phyloP scores from a whole-genome alignment of 2,797 vertebrate species.

The Distichodus sexfasciatus region DNA sequence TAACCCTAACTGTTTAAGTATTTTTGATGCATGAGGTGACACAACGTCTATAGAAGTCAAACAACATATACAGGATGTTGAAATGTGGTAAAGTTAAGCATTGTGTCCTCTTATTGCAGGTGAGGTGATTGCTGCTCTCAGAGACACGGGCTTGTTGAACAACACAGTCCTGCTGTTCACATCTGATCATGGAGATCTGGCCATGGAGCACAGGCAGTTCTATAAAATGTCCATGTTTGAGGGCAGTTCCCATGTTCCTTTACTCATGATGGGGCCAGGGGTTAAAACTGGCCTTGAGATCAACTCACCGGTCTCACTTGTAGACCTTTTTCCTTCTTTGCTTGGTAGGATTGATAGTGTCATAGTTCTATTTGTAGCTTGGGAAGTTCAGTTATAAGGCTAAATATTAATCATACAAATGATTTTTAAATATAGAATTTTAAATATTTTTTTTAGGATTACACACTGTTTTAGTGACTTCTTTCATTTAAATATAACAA shows the following conservation, averaged over 20 bases:
- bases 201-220: constrained; percentile 97
- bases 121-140: constrained; percentile 82
- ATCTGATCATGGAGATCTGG: constrained; percentile 92
- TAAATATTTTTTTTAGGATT: too few relatives aligned
- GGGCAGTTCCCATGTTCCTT: constrained; percentile 90
- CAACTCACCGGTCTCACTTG: constrained; percentile 83
- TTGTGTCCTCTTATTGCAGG: constrained; percentile 64
- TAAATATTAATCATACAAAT: too few relatives aligned
- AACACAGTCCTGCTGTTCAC: constrained; percentile 87
- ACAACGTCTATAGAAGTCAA: too few relatives aligned
- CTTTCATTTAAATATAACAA: too few relatives aligned
- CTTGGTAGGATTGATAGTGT: constrained; percentile 75
- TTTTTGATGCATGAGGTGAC: too few relatives aligned
- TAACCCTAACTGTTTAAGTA: too few relatives aligned
- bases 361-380: background rate
- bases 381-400: background rate
- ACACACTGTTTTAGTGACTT: too few relatives aligned
- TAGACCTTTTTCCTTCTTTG: constrained; percentile 93
- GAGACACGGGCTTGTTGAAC: constrained; percentile 73
- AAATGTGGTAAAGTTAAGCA: background rate
- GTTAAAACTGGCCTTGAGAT: constrained; percentile 74
- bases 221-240: constrained; percentile 99
- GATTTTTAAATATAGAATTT: too few relatives aligned
- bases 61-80: too few relatives aligned
- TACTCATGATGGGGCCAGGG: constrained; percentile 85